Percentiles rank a stretch among this genome's conserved stretches.
Evolutionary conservation across 92 coral and sea anemone species (phyloP).

Genomic region (Nematostella vectensis): DNA sequence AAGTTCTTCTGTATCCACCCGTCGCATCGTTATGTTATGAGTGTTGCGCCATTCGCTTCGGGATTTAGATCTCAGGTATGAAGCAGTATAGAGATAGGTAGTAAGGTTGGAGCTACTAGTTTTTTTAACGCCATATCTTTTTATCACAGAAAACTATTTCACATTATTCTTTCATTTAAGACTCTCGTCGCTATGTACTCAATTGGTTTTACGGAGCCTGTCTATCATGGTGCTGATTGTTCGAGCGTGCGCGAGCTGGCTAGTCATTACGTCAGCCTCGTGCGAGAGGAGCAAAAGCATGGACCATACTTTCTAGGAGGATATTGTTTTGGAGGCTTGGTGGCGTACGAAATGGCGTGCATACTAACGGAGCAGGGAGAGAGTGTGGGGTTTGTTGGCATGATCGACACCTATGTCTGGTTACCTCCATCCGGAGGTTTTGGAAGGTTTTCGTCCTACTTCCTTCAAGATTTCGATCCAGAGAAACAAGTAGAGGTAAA

Average conservation of each 20-base stretch:
- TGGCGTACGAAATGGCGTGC: slow-evolving; percentile 22
- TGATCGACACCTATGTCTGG: slow-evolving; percentile 45
- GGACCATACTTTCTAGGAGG: slow-evolving; percentile 53
- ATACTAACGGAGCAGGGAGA: slow-evolving; percentile 11
- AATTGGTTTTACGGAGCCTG: slow-evolving; percentile 31
- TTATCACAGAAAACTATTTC: too few relatives aligned
- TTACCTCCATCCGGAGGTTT: too few relatives aligned
- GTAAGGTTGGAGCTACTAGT: too few relatives aligned
- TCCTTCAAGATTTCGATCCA: too few relatives aligned
- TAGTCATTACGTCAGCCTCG: slow-evolving; percentile 18
- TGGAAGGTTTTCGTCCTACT: too few relatives aligned
- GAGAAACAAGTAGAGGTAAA: too few relatives aligned
- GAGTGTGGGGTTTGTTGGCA: slow-evolving; percentile 29
- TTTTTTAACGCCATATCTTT: too few relatives aligned
- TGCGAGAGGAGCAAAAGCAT: slow-evolving; percentile 22
- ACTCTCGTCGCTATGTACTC: slow-evolving; percentile 32
- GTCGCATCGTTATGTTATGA: slow-evolving; percentile 58
- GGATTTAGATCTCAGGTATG: slow-evolving; percentile 64
- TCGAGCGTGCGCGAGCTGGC: slow-evolving; percentile 34
- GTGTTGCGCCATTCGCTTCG: slow-evolving; percentile 47
- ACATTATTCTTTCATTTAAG: too few relatives aligned
- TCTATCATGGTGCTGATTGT: slow-evolving; percentile 19
- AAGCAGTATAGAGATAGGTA: too few relatives aligned
- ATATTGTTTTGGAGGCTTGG: slow-evolving; percentile 27
- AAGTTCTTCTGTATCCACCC: slow-evolving; percentile 69